A percentile compares a stretch with the other conserved stretches of the same genome.
Evolutionary conservation across 2,797 vertebrate species (phyloP).

Genomic region (Tangara arthus): DNA sequence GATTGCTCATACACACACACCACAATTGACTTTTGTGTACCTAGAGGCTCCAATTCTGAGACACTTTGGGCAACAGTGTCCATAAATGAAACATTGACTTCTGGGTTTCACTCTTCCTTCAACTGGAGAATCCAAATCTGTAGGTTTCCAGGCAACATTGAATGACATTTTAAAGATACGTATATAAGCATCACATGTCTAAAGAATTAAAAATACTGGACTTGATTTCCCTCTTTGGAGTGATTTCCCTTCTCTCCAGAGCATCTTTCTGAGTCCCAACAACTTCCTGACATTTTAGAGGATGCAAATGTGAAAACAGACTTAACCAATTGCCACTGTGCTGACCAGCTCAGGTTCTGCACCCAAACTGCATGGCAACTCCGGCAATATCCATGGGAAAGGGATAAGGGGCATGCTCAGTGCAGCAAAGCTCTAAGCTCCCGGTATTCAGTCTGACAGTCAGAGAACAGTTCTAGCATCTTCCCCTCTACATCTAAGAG

Average conservation of each 20-base stretch:
- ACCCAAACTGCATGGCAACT: neutral
- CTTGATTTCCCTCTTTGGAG: neutral
- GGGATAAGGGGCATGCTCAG: neutral
- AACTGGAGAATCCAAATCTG: neutral
- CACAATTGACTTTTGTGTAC: neutral
- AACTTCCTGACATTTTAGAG: neutral
- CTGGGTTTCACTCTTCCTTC: neutral
- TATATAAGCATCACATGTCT: neutral
- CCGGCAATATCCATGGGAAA: fast-evolving
- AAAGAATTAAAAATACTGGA: neutral
- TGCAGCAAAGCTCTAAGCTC: neutral
- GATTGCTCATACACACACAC: fast-evolving
- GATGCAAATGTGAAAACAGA: neutral
- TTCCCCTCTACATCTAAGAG: neutral
- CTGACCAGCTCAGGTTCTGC: neutral
- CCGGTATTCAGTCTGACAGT: fast-evolving
- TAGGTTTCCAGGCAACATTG: neutral
- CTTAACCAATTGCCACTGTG: neutral
- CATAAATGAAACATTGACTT: neutral
- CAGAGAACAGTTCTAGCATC: neutral
- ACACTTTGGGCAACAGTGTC: neutral
- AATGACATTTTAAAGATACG: neutral
- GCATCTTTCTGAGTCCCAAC: neutral
- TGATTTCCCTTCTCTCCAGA: neutral
- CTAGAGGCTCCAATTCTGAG: neutral